Evolutionary conservation across 2,888 invertebrate species (phyloP).

Genomic region (Lysandra bellargus): DNA sequence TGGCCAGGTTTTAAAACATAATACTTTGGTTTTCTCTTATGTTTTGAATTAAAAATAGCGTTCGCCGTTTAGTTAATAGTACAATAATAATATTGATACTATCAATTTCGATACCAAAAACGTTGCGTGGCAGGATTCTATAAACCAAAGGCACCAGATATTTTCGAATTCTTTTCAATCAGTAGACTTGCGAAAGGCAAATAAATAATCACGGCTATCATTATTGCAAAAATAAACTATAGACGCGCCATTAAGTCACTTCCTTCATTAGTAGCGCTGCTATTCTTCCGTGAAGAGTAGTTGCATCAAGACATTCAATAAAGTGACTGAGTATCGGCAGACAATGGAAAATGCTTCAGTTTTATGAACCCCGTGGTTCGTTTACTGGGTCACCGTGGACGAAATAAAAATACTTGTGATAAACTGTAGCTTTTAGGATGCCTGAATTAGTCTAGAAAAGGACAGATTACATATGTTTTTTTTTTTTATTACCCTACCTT

Average conservation of each 20-base stretch:
- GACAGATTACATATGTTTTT: too few relatives aligned
- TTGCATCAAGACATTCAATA: slow-evolving; percentile 30
- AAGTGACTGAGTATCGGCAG: slow-evolving; percentile 33
- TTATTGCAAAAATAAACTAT: slow-evolving; percentile 21
- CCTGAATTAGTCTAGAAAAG: too few relatives aligned
- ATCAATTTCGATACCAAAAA: too few relatives aligned
- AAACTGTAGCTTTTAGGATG: too few relatives aligned
- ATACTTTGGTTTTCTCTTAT: too few relatives aligned
- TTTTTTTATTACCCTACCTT: too few relatives aligned
- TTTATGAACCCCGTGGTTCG: neutral
- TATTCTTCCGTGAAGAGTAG: slow-evolving; percentile 53
- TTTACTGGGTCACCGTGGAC: neutral
- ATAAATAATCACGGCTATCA: slow-evolving; percentile 16
- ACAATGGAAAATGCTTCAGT: slow-evolving; percentile 31
- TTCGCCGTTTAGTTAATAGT: too few relatives aligned
- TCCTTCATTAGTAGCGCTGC: slow-evolving; percentile 48
- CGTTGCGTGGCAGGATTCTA: too few relatives aligned
- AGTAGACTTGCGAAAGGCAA: slow-evolving; percentile 8
- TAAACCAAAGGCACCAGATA: neutral
- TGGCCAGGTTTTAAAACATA: too few relatives aligned
- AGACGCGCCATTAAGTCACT: slow-evolving; percentile 31
- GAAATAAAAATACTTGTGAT: neutral
- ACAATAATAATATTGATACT: too few relatives aligned
- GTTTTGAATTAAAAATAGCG: too few relatives aligned
- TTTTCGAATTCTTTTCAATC: too few relatives aligned